A percentile compares a stretch with the other conserved stretches of the same genome.
These are phyloP conservation scores for Scrobipalpa costella DNA, from an alignment of 2,888 invertebrate species.

Conservation along the genomic window DNA sequence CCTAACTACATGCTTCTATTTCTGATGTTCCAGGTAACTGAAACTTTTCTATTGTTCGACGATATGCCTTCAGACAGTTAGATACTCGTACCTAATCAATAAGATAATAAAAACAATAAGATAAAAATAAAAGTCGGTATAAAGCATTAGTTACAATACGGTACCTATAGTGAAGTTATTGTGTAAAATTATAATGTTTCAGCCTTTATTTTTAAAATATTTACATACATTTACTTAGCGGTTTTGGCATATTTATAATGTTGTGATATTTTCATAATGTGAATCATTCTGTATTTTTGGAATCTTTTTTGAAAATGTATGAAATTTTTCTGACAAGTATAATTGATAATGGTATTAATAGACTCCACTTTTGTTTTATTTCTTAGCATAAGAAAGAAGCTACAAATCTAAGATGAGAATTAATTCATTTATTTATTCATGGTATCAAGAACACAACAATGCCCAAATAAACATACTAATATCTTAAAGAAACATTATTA, in stretches of 20 bases:
- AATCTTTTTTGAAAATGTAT: constrained; percentile 72
- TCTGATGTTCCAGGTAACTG: constrained; percentile 45
- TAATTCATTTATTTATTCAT: too few species aligned
- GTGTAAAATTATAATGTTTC: constrained; percentile 70
- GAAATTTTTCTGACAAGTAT: constrained; percentile 75
- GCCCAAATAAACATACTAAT: constrained; percentile 6
- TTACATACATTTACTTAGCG: constrained; percentile 70
- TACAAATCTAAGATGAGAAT: too few species aligned
- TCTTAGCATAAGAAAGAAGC: neutral
- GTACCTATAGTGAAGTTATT: constrained; percentile 59
- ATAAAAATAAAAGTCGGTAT: constrained; percentile 41
- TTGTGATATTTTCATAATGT: constrained; percentile 75
- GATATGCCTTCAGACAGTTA: constrained; percentile 41
- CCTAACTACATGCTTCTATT: too few species aligned
- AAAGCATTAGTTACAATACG: constrained; percentile 43
- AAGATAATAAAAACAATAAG: constrained; percentile 51
- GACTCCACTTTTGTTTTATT: constrained; percentile 46
- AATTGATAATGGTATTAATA: constrained; percentile 60
- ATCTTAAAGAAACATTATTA: constrained; percentile 1
- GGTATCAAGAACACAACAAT: neutral
- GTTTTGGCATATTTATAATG: constrained; percentile 73
- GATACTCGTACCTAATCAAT: constrained; percentile 44
- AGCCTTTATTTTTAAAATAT: constrained; percentile 72
- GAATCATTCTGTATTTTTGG: constrained; percentile 73
- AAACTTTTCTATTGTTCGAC: constrained; percentile 39